Evolutionary conservation across 2,113 vertebrate genomes (phyloP).

Genomic region (Archilochus colubris): DNA sequence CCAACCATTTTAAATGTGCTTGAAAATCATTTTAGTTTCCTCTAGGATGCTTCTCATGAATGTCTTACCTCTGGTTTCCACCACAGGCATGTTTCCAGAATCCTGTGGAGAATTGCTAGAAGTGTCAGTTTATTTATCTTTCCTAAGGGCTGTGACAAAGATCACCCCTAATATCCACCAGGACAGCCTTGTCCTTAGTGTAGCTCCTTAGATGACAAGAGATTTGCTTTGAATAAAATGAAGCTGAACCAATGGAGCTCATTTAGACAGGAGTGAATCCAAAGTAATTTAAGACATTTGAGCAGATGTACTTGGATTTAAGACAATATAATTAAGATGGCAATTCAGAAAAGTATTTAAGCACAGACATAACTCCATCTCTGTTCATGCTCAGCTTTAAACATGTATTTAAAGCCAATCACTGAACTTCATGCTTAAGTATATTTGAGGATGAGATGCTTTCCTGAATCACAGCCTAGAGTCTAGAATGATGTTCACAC

Average conservation of each 20-base stretch:
- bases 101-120: neutral
- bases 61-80: conserved; percentile 5
- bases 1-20: neutral
- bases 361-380: neutral
- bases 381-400: conserved; percentile 9
- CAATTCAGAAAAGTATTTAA: conserved; percentile 43
- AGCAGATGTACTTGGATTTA: conserved; percentile 6
- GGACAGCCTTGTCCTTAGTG: neutral
- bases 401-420: conserved; percentile 20
- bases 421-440: conserved; percentile 14
- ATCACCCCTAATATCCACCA: neutral
- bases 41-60: neutral
- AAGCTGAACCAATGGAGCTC: neutral
- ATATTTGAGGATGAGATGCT: neutral
- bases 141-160: neutral
- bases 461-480: neutral
- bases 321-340: neutral
- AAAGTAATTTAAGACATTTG: conserved; percentile 23
- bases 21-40: neutral
- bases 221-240: neutral
- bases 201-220: neutral
- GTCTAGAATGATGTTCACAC: neutral
- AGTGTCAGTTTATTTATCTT: neutral
- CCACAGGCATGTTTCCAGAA: neutral
- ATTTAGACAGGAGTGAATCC: neutral